phyloP scores from a whole-genome alignment of 2,113 vertebrate species.

The Lota lota region DNA sequence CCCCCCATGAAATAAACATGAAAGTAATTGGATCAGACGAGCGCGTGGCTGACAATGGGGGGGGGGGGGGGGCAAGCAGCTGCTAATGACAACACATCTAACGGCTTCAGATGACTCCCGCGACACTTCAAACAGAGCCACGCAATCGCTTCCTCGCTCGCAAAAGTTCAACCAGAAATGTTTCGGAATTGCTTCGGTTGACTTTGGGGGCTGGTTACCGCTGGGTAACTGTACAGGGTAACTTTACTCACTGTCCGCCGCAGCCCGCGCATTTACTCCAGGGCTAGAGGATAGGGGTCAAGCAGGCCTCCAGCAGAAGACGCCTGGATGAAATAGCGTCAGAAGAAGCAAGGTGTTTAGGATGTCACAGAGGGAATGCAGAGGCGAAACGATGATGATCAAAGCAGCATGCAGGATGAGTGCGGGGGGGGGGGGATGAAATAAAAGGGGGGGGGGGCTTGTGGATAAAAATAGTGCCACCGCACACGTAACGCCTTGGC shows the following conservation, averaged over 20 bases:
- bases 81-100: conserved; percentile 38
- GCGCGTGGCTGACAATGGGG: conserved; percentile 31
- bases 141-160: conserved; percentile 3
- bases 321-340: neutral
- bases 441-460: no score
- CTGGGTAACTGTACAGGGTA: neutral
- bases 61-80: no score
- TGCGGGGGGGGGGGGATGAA: no score
- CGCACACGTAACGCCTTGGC: conserved; percentile 41
- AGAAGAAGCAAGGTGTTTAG: neutral
- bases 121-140: conserved; percentile 25
- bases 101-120: conserved; percentile 23
- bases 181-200: conserved; percentile 3
- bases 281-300: neutral
- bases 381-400: conserved; percentile 36
- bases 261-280: neutral
- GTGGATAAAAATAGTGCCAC: conserved; percentile 54
- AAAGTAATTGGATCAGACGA: conserved; percentile 61
- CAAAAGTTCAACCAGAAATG: neutral
- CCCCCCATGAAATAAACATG: conserved; percentile 68
- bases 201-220: neutral
- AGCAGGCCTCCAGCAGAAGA: neutral
- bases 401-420: conserved; percentile 22
- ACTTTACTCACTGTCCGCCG: no score
- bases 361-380: no score